phyloP scores from a whole-genome alignment of 2,888 invertebrate genomes.

The Agrochola lota region DNA sequence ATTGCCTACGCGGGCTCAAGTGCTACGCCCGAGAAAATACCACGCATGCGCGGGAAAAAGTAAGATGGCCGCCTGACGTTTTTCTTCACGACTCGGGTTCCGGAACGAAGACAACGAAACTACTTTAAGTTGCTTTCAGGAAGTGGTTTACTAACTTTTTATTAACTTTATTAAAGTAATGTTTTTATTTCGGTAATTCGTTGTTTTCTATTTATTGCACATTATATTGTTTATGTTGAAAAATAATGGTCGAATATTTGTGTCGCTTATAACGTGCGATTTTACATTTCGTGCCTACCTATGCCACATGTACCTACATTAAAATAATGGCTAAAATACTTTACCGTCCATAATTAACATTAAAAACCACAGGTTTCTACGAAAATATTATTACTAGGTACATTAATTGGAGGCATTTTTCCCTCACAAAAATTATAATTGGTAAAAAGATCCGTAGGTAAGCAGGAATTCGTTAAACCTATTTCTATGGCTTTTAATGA shows the following conservation, averaged over 20 bases:
- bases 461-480: not conserved
- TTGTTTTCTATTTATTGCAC: not conserved
- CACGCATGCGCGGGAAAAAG: conserved; percentile 49
- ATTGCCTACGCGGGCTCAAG: conserved; percentile 11
- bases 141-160: conserved; percentile 16
- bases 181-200: not conserved
- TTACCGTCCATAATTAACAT: not conserved
- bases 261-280: not conserved
- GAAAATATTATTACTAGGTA: no score
- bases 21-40: conserved; percentile 42
- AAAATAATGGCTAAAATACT: not conserved
- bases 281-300: not conserved
- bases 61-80: conserved; percentile 51
- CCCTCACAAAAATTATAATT: not conserved
- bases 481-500: no score
- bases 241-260: not conserved
- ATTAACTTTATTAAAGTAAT: not conserved
- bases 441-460: not conserved
- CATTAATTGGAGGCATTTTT: not conserved
- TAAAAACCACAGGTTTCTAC: not conserved
- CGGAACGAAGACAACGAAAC: conserved; percentile 22
- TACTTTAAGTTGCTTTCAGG: conserved; percentile 16
- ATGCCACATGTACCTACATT: not conserved
- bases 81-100: conserved; percentile 30
- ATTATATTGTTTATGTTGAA: not conserved